Base-by-base conservation (phyloP, 2,888 invertebrate genomes). In the Thumatha senex region DNA sequence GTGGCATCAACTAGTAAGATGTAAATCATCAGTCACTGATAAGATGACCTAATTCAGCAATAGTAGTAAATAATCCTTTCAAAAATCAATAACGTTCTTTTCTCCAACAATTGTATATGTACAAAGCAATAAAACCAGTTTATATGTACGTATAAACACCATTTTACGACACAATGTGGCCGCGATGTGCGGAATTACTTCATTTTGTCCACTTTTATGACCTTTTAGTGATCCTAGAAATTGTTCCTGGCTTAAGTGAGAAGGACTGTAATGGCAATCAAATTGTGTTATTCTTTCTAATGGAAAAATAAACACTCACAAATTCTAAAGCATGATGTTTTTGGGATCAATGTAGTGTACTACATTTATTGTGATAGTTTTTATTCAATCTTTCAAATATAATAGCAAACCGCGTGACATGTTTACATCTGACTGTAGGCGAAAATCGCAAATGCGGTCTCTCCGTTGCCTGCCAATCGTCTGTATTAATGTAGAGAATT, bases 191-290 rank as follows among this genome's bases (percentile, higher is more conserved):
- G 48, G 56, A 70, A 76, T 78, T 74, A 76, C 74, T 74, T 70
- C 72, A 70, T 62, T n/a, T 74, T 69, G 71, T 68, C 56, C 71
- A 65, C 51, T 63, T 78, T 79, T 76, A 78, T 67, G 49, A 63
- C 59, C 54, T 57, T 73, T 69, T 69, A 59, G 72, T 70, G 67
- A 62, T 67, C 69, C 55, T 45, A 41, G 56, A 56, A 64, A 61
- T 57, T 64, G 65, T 58, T 61, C 56, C 59, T 58, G 62, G 61
- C 44, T 66, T 61, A 54, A 54, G 40, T 50, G 31, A 48, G 48
- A 47, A 51, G 57, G 51, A 54, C 56, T 54, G 49, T 57, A 53
- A 36, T 40, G 14, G n/a, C 40, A 30, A 45, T 61, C 54, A 61
- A 61, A 46, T 46, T 49, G 40, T 50, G 31, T 44, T 5, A 15